These are phyloP conservation scores for Colinus virginianus DNA, from an alignment of 2,113 vertebrate species.

Conservation along the genomic window DNA sequence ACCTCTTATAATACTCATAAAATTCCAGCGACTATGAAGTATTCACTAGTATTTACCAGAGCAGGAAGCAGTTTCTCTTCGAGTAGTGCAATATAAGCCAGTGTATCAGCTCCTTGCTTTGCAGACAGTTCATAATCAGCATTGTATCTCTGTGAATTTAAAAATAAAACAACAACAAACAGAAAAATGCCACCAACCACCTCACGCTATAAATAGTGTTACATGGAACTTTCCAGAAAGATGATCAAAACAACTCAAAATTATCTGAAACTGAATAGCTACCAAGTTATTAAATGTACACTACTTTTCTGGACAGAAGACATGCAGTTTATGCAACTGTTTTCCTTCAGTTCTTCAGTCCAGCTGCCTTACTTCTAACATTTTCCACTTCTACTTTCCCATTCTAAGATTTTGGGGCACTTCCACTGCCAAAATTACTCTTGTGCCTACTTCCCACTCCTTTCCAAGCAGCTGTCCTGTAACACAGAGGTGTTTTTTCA, in stretches of 20 bases:
- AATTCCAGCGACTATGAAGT: background rate
- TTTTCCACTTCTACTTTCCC: background rate
- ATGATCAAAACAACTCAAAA: background rate
- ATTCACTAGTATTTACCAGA: slow-evolving; percentile 79
- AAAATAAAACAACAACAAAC: background rate
- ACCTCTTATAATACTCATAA: background rate
- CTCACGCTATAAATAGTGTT: background rate
- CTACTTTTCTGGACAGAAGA: background rate
- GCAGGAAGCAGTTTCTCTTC: slow-evolving; percentile 94
- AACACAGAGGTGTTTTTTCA: background rate
- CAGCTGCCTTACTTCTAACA: background rate
- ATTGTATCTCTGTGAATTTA: slow-evolving; percentile 86
- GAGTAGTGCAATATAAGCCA: slow-evolving; percentile 95
- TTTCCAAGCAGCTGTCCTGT: background rate
- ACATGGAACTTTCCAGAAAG: background rate
- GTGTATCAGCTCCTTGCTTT: slow-evolving; percentile 94
- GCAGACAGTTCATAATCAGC: slow-evolving; percentile 94
- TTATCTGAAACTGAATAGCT: background rate
- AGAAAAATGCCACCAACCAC: background rate
- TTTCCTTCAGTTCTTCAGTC: background rate
- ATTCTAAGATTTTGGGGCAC: background rate
- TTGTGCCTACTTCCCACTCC: background rate
- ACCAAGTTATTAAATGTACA: background rate
- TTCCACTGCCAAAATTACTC: background rate
- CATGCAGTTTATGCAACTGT: background rate